Evolutionary conservation across 1,140 invertebrate species (phyloP).

Genomic region (Drosophila truncata): DNA sequence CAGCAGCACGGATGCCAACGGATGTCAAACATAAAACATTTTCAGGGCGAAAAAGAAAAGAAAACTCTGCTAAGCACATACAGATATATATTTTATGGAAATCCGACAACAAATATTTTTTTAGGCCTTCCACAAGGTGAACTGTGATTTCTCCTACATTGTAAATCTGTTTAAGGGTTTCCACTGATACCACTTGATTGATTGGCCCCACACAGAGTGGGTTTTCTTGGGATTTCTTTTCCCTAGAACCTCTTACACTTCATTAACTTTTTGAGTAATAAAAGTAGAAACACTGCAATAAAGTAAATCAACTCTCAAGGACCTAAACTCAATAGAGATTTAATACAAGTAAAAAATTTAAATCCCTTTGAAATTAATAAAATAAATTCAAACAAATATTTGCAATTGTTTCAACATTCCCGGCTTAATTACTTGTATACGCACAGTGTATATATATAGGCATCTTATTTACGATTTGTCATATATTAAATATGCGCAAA

Average conservation of each 20-base stretch:
- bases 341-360: neutral
- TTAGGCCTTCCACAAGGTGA: slow-evolving; percentile 8
- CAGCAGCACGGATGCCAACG: slow-evolving; percentile 41
- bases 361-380: neutral
- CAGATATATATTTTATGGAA: slow-evolving; percentile 47
- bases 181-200: slow-evolving; percentile 36
- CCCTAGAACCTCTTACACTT: slow-evolving; percentile 5
- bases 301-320: neutral
- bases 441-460: slow-evolving; percentile 7
- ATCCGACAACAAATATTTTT: slow-evolving; percentile 29
- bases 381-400: neutral
- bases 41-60: slow-evolving; percentile 21
- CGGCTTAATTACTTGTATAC: neutral
- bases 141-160: neutral
- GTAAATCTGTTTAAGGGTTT: slow-evolving; percentile 36
- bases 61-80: too few species aligned
- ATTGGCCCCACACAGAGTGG: neutral
- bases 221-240: neutral
- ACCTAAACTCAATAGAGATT: neutral
- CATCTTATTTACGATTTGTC: slow-evolving; percentile 59
- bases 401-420: neutral
- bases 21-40: slow-evolving; percentile 63
- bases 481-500: slow-evolving; percentile 68
- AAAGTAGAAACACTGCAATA: slow-evolving; percentile 12
- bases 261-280: slow-evolving; percentile 30